phyloP scores from a whole-genome alignment of 2,888 invertebrate genomes.

The Xylota segnis region DNA sequence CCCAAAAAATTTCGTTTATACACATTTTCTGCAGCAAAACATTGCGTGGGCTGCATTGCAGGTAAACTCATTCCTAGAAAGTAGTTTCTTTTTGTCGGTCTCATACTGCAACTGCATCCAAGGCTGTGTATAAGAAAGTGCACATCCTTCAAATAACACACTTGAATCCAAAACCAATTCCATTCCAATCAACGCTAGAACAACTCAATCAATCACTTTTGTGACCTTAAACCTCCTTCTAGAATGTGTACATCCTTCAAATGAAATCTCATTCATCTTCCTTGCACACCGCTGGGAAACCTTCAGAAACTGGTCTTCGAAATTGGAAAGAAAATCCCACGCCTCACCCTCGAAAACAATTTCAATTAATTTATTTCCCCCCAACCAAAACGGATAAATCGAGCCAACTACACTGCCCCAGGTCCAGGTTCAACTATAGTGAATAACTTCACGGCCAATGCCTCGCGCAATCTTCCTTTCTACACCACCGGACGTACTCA shows the following conservation, averaged over 20 bases:
- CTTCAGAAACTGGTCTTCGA: slow-evolving; percentile 28
- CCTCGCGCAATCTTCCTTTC: slow-evolving; percentile 58
- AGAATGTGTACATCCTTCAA: slow-evolving; percentile 29
- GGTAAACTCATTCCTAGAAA: too few relatives aligned
- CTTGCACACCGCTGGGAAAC: not conserved
- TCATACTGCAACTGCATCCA: too few relatives aligned
- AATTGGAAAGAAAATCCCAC: slow-evolving; percentile 18
- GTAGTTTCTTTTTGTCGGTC: too few relatives aligned
- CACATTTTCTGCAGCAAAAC: too few relatives aligned
- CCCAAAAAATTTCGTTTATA: too few relatives aligned
- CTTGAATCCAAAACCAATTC: too few relatives aligned
- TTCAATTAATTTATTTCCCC: slow-evolving; percentile 27
- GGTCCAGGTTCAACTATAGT: slow-evolving; percentile 21
- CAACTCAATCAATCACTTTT: too few relatives aligned
- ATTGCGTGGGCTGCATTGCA: too few relatives aligned
- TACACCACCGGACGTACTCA: slow-evolving; percentile 41
- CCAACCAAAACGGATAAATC: slow-evolving; percentile 27
- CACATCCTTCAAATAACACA: too few relatives aligned
- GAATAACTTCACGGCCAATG: slow-evolving; percentile 46
- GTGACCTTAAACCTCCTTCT: not conserved
- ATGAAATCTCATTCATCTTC: slow-evolving; percentile 20
- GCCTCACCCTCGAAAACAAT: slow-evolving; percentile 14
- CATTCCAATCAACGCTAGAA: too few relatives aligned
- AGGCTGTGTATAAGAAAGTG: too few relatives aligned
- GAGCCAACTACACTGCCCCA: not conserved